Evolutionary conservation across 2,113 vertebrate species (phyloP), one percentile per base, ranked within the genome.

Genomic region (Epinephelus cyanopodus): DNA sequence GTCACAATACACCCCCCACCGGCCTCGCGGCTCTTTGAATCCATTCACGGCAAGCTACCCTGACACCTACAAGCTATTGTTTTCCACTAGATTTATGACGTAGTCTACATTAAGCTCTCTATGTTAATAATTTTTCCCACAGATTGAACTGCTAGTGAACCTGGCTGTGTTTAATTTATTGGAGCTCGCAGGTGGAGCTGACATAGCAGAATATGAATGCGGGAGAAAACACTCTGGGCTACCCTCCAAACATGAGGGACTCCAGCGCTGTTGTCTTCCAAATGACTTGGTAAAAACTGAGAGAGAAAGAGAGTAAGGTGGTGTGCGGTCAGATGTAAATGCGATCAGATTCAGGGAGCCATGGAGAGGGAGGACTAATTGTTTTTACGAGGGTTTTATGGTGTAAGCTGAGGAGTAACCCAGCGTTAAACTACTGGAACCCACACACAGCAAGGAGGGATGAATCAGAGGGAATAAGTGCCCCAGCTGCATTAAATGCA

Each of bases 81-180:
- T 90, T 90, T 86, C 68, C 33, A 45, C 17, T 87, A 85, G 87
- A 94, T 94, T 87, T 90, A 88, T 89, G 81, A 82, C 75, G 71
- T 37, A 83, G 85, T 88, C 87, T 87, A 87, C 85, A 87, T 82
- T 82, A 84, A 75, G 78, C 81, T 86, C 81, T 75, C 45, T 18
- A 33, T 85, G 77, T 84, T 86, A 82, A 90, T 87, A 74, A 52
- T 66, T 90, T 37, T 89, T 85, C 83, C 74, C 80, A 83, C 73
- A 80, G 62, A 82, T 50, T 89, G 75, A 90, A 87, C 88, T 82
- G 75, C 77, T 76, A 57, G 74, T 78, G 76, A 84, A 84, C 86
- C 73, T 89, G 85, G 29, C 63, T 21, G 27, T 65, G 65, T 85
- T 79, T 79, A 79, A 92, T 92, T 89, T 89, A 90, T 85, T 82